phyloP scores from a whole-genome alignment of 2,888 invertebrate species.

The Bibio marci region DNA sequence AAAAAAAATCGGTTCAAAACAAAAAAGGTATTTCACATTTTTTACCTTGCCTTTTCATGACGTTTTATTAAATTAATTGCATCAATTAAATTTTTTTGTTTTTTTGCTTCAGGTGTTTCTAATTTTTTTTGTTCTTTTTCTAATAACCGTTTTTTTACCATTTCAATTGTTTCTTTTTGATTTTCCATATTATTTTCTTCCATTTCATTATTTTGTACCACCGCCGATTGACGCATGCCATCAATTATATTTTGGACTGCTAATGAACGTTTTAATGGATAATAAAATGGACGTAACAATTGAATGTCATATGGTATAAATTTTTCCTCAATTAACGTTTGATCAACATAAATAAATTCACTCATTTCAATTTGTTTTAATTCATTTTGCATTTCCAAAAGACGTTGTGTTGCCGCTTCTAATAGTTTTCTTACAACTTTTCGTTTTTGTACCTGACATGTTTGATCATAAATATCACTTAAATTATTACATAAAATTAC shows the following conservation, averaged over 20 bases:
- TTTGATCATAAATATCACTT: slow-evolving; percentile 20
- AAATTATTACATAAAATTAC: slow-evolving; percentile 22
- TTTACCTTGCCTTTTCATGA: slow-evolving; percentile 31
- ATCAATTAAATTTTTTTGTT: slow-evolving; percentile 13
- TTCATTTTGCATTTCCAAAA: slow-evolving; percentile 36
- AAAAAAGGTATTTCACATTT: slow-evolving; percentile 12
- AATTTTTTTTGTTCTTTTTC: background rate
- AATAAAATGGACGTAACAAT: slow-evolving; percentile 35
- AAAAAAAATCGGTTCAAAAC: background rate
- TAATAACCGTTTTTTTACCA: background rate
- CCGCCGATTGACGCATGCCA: background rate
- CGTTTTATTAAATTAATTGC: slow-evolving; percentile 28
- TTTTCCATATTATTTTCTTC: background rate
- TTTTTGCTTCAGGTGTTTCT: background rate
- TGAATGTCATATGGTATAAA: slow-evolving; percentile 42
- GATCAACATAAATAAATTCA: slow-evolving; percentile 50
- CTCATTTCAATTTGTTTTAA: slow-evolving; percentile 33
- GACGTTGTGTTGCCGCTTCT: slow-evolving; percentile 22
- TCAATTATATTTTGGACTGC: slow-evolving; percentile 18
- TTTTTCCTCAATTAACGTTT: slow-evolving; percentile 42
- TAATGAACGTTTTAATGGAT: slow-evolving; percentile 29
- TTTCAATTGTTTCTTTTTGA: background rate
- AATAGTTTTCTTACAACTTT: slow-evolving; percentile 17
- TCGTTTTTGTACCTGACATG: slow-evolving; percentile 26
- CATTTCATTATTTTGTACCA: slow-evolving; percentile 9